Evolutionary conservation across 2,113 vertebrate species (phyloP), one percentile per base, ranked within the genome.

Genomic region (Nycticebus coucang): DNA sequence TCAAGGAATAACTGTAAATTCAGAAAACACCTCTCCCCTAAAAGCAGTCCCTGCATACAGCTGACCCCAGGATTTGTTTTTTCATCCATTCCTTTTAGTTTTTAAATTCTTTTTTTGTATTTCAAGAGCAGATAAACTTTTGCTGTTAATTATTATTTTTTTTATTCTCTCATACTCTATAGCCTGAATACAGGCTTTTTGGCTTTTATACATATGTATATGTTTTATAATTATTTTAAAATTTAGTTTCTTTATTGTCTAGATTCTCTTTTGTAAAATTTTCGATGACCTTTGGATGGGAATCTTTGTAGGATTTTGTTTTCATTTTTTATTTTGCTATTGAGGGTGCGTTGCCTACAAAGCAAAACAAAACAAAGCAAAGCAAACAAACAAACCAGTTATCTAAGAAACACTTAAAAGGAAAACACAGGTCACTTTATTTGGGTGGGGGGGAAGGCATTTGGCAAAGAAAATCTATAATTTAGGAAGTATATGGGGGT

Each of bases 141-240:
- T 57, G 41, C 28, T 87, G 2, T n/a, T 59, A 4, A 21, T 12
- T 45, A 15, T 53, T 55, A 41, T 41, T 41, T 55, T 60, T 59
- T 15, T 59, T 28, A 18, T 78, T 97, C 4, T 91, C 55, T 60
- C 57, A 1, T 66, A 50, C 30, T 62, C 55, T 3, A 41, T 53
- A 12, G 22, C 2, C 22, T 17, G 33, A 84, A n/a, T 62, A n/a
- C 5, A 84, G 41, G 26, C 26, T 62, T 89, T 92, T 30, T 55
- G 19, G 9, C 68, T 19, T 93, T 74, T 95, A 50, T 26, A 11
- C 17, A 2, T 79, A 79, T 89, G 41, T 41, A 41, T 41, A 41
- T 41, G 45, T 50, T 94, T 95, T 93, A 35, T 74, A n/a, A 66
- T 79, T 77, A 26, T 71, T 83, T 94, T 69, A 79, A 79, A 89